Base-by-base conservation (phyloP, 2,113 vertebrate genomes). In the Pluvialis apricaria region DNA sequence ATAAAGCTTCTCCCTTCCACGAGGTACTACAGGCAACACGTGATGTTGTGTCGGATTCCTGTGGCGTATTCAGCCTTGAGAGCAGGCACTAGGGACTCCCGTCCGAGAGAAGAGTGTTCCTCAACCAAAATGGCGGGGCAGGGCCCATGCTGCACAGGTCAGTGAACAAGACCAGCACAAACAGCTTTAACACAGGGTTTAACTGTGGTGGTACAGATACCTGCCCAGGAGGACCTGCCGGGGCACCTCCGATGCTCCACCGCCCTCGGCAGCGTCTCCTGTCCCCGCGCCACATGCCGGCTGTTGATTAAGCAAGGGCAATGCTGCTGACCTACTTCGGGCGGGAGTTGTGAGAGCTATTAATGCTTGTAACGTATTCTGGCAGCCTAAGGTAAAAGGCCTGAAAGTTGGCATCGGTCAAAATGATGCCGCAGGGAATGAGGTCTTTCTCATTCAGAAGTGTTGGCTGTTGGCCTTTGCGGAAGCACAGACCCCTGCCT, bases 61-160 rank as follows among this genome's bases (percentile, higher is more conserved):
- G 40, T 32, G 45, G 7, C 64, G 4, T 1, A 5, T 10, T 25
- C 64, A 13, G 51, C 5, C 1, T 4, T 25, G 66, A 15, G 34
- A 47, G 66, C 64, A 26, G 51, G 38, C 2, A 0, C 24, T 2
- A 10, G 62, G 55, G 45, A 1, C 47, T 20, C 0, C 0, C 21
- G 3, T 5, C 44, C 5, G 15, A 15, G n/a, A 4, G 62, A 7
- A 29, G 45, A 20, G 21, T 9, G 4, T 52, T 60, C 57, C 45
- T 45, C 58, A 12, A 7, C 19, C 47, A 2, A 29, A 34, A 29
- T 22, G 54, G 75, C 22, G 1, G 68, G 32, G 15, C 0, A 0
- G 26, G 44, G 32, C 6, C 14, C 1, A 0, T 11, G 14, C 2
- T 1, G 3, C 51, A 2, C 15, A 21, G 34, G 42, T 49, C 86